Conservation (phyloP, 2,113 vertebrate genomes). For the Calonectris borealis region DNA sequence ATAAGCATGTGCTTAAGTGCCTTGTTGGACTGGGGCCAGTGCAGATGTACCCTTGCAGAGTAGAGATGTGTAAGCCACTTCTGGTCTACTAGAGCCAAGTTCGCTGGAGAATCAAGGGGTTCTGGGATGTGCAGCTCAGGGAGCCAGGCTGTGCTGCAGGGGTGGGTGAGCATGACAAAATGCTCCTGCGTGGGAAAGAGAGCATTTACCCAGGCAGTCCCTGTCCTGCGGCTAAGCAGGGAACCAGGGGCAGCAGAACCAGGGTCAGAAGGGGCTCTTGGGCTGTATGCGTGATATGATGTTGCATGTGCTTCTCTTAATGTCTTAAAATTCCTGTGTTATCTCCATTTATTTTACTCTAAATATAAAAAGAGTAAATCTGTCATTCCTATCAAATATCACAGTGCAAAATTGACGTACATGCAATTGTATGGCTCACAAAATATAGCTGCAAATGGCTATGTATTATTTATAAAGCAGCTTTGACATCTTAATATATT, state of each 20-base stretch:
- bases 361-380: neutral
- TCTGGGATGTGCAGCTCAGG: neutral
- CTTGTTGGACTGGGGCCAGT: neutral
- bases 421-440: neutral
- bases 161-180: neutral
- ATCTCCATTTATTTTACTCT: neutral
- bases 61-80: neutral
- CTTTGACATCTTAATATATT: neutral
- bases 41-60: neutral
- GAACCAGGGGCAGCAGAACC: neutral
- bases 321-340: neutral
- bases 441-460: neutral
- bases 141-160: neutral
- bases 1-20: slow-evolving; percentile 30
- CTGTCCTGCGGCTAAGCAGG: neutral
- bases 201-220: neutral
- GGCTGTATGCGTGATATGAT: neutral
- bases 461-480: slow-evolving; percentile 19
- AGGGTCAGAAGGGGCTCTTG: neutral
- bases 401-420: neutral
- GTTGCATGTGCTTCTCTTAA: neutral
- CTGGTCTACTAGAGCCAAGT: neutral
- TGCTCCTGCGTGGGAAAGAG: neutral
- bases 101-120: neutral
- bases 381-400: neutral